These are phyloP conservation scores for Conistra vaccinii DNA, from an alignment of 2,888 invertebrate genomes.

Conservation along the genomic window DNA sequence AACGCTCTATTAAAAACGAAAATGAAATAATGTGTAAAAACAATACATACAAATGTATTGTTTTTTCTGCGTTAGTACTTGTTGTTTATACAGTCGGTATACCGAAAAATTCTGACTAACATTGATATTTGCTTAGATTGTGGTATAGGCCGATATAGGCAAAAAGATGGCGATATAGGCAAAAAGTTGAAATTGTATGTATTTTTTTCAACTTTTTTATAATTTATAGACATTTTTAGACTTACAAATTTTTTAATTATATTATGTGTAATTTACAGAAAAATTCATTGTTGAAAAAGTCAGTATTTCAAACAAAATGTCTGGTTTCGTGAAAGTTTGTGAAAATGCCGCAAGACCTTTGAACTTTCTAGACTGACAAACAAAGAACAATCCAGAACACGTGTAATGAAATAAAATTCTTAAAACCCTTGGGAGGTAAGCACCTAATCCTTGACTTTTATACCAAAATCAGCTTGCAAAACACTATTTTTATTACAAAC, in stretches of 20 bases:
- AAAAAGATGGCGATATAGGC: too few species aligned
- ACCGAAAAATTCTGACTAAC: too few species aligned
- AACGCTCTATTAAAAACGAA: not conserved
- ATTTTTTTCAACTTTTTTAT: too few species aligned
- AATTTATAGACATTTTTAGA: not conserved
- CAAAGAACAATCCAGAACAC: conserved; percentile 9
- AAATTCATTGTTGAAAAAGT: not conserved
- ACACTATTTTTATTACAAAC: conserved; percentile 48
- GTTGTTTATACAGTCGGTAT: not conserved
- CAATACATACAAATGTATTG: not conserved
- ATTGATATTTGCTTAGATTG: too few species aligned
- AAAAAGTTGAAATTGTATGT: too few species aligned
- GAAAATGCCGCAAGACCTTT: conserved; percentile 9
- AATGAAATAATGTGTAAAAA: too few species aligned
- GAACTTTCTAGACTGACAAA: conserved; percentile 9
- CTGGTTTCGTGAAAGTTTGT: not conserved
- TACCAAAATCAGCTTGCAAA: conserved; percentile 7
- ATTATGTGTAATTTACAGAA: not conserved
- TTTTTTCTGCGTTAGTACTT: not conserved
- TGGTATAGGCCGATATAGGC: too few species aligned
- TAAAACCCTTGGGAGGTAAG: not conserved
- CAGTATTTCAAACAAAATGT: not conserved
- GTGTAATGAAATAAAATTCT: not conserved
- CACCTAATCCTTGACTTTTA: not conserved
- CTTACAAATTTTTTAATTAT: too few species aligned